A percentile compares a stretch with the other conserved stretches of the same genome.
phyloP scores from a whole-genome alignment of 1,140 invertebrate species.

The Mizuhopecten yessoensis region DNA sequence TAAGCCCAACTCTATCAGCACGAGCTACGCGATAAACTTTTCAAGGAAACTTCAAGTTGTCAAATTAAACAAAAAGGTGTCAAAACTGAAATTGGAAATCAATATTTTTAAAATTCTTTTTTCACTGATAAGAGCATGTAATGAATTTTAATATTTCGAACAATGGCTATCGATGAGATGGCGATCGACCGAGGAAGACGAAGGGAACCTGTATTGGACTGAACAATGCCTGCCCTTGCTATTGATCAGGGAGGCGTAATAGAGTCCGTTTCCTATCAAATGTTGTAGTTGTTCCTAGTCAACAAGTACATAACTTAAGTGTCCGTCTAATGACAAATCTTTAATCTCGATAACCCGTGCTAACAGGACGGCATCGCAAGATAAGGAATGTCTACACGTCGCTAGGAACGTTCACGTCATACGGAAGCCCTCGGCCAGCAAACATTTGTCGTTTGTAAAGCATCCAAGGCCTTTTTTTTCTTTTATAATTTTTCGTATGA shows the following conservation, averaged over 20 bases:
- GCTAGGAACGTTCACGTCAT: background rate
- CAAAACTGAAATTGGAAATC: conserved; percentile 34
- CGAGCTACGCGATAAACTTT: conserved; percentile 13
- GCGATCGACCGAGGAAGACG: background rate
- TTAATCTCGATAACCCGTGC: conserved; percentile 32
- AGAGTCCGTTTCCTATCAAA: conserved; percentile 12
- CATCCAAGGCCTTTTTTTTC: too few relatives aligned
- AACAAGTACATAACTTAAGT: conserved; percentile 13
- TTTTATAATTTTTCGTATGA: too few relatives aligned
- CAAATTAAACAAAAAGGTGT: conserved; percentile 35
- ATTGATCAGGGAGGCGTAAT: background rate
- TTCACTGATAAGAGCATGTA: background rate
- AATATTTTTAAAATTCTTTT: background rate
- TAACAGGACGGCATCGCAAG: background rate
- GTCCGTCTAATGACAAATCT: background rate
- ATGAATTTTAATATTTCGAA: conserved; percentile 36
- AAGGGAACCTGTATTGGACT: background rate
- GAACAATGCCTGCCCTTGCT: conserved; percentile 5
- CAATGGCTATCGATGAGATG: background rate
- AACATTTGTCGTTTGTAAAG: background rate
- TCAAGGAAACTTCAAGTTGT: conserved; percentile 28
- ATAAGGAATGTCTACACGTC: conserved; percentile 17
- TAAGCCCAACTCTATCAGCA: background rate
- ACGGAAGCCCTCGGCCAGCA: background rate
- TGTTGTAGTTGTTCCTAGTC: conserved; percentile 10